phyloP scores from a whole-genome alignment of 2,797 vertebrate genomes.

The Chelmon rostratus region DNA sequence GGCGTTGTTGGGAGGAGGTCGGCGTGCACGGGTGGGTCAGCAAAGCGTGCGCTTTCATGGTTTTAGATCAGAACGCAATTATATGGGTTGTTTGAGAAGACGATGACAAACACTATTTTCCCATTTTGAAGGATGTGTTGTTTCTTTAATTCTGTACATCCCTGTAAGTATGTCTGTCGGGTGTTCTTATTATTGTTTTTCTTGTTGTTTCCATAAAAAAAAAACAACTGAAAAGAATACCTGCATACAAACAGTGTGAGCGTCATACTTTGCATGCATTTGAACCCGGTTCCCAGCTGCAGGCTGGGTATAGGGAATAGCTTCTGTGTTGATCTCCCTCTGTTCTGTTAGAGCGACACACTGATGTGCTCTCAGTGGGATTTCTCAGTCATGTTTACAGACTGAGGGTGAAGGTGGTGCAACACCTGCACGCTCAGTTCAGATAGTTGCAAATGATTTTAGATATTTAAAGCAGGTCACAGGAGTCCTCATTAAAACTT shows the following conservation, averaged over 20 bases:
- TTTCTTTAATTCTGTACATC: not conserved
- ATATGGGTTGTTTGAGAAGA: not conserved
- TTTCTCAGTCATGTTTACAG: constrained; percentile 41
- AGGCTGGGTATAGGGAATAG: constrained; percentile 1
- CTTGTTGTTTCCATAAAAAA: not conserved
- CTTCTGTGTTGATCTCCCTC: constrained; percentile 9
- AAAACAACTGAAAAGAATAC: not conserved
- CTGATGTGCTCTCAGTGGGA: constrained; percentile 36
- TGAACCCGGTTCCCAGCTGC: constrained; percentile 18
- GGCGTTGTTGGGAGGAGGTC: not conserved
- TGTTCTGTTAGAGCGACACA: constrained; percentile 32
- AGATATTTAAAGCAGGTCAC: constrained; percentile 44
- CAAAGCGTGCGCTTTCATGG: not conserved
- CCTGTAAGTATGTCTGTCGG: not conserved
- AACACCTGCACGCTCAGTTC: constrained; percentile 21
- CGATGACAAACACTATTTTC: not conserved
- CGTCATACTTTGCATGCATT: not conserved
- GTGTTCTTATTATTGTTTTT: not conserved
- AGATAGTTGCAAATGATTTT: constrained; percentile 24
- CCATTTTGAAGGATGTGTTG: not conserved
- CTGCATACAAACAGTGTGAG: not conserved
- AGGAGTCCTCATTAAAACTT: constrained; percentile 57
- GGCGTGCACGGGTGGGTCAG: not conserved
- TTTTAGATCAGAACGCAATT: too few relatives aligned
- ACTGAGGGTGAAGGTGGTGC: constrained; percentile 9